Evolutionary conservation across 2,113 vertebrate species (phyloP).

Genomic region (Scomber scombrus): DNA sequence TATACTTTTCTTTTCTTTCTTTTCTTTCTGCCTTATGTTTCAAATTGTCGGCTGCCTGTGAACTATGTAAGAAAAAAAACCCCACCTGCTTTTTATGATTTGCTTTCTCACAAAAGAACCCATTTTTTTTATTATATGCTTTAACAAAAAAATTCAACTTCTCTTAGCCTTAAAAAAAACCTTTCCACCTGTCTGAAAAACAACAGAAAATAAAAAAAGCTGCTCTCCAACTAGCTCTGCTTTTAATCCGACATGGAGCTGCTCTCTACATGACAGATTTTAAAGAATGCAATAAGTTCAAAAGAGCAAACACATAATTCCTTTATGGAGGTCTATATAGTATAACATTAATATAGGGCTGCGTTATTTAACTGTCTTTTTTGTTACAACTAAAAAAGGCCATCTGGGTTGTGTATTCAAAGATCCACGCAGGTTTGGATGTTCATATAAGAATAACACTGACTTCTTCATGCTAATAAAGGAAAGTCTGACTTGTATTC

Average conservation of each 20-base stretch:
- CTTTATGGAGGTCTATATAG: not conserved
- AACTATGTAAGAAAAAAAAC: not conserved
- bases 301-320: not conserved
- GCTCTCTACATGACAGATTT: constrained; percentile 19
- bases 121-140: not conserved
- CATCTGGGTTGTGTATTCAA: not conserved
- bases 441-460: not conserved
- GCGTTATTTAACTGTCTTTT: not conserved
- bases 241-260: constrained; percentile 9
- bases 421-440: too few relatives aligned
- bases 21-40: not conserved
- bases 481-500: not conserved
- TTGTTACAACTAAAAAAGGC: not conserved
- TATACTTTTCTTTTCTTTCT: not conserved
- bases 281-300: not conserved
- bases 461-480: not conserved
- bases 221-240: not conserved
- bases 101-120: not conserved
- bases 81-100: not conserved
- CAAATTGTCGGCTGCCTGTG: not conserved
- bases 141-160: not conserved
- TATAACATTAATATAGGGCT: not conserved
- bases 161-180: not conserved
- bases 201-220: not conserved
- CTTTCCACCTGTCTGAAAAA: constrained; percentile 7